Evolutionary conservation across 1,140 invertebrate genomes (phyloP), one percentile per base, ranked within the genome.

Genomic region (Drosophila erecta): DNA sequence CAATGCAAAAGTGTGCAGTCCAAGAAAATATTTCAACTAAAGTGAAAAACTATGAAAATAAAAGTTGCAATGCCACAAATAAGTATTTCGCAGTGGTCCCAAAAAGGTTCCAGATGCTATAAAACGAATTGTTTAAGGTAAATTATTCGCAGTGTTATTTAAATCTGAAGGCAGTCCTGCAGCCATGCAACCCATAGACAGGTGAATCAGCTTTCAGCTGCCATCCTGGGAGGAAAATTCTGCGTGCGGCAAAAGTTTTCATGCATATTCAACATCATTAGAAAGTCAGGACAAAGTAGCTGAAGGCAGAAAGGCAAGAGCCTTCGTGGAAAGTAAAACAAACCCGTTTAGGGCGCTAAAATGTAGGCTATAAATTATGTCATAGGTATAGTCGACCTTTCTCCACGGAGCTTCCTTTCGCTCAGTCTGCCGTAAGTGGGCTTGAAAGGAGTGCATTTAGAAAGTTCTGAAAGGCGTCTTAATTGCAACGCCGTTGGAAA

Each of bases 201-300:
- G 66, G 65, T 50, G 62, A 70, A 70, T 71, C 77, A 85, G 81
- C 76, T 80, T 80, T 76, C 54, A 24, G 24, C 47, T 51, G 24
- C 64, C 14, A 47, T 70, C 65, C 61, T 41, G 40, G 55, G 12
- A 41, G 49, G 69, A 49, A 66, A 78, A 81, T 85, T 81, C 72
- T 85, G 78, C 60, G 74, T 70, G 70, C 74, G 65, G 74, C 58
- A 71, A 78, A 86, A 87, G 57, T 87, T 86, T 87, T 64, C 76
- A 78, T 86, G 84, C 83, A 86, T 86, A 86, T 89, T 87, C 83
- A 87, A 87, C 84, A 79, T 89, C 83, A 87, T 87, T 83, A 89
- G 83, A 83, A 86, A 86, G 81, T 83, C 83, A 83, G 67, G 73
- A 59, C 83, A 87, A 87, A 81, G 81, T 87, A 81, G 78, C 77